Percentiles rank a stretch among this genome's conserved stretches.
phyloP scores from a whole-genome alignment of 2,113 vertebrate species.

The Hymenochirus boettgeri region DNA sequence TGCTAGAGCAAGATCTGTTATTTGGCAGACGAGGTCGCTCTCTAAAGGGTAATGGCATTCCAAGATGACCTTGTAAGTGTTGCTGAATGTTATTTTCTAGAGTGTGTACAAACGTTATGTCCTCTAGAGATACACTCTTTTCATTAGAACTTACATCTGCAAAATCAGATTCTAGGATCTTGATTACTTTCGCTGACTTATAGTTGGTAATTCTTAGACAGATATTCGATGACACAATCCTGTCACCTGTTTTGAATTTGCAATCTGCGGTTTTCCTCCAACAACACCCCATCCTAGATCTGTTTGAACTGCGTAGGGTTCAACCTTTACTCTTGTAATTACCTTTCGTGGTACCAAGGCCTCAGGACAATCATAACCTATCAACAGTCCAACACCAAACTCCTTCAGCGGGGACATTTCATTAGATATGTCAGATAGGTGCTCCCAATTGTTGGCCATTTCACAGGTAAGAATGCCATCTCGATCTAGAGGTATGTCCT shows the following conservation, averaged over 20 bases:
- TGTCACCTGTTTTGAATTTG: background rate
- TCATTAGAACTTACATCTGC: background rate
- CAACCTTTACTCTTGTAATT: background rate
- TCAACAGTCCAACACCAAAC: constrained; percentile 1
- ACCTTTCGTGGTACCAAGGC: background rate
- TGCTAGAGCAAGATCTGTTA: background rate
- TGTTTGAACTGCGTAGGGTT: background rate
- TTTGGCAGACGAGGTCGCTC: background rate
- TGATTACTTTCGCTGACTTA: background rate
- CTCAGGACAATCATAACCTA: background rate
- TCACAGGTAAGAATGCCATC: no score
- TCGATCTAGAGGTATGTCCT: no score
- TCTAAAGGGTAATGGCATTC: background rate
- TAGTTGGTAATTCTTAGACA: background rate
- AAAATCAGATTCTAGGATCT: background rate
- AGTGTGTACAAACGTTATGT: background rate
- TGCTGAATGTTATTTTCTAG: background rate
- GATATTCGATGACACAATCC: background rate
- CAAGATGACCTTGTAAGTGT: background rate
- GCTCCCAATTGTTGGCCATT: background rate
- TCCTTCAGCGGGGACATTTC: constrained; percentile 4
- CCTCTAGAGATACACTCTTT: background rate
- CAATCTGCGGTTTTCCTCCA: background rate
- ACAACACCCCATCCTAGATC: background rate
- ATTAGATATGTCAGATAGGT: background rate